Conservation (phyloP, 2,113 vertebrate genomes). For the Eptesicus fuscus region DNA sequence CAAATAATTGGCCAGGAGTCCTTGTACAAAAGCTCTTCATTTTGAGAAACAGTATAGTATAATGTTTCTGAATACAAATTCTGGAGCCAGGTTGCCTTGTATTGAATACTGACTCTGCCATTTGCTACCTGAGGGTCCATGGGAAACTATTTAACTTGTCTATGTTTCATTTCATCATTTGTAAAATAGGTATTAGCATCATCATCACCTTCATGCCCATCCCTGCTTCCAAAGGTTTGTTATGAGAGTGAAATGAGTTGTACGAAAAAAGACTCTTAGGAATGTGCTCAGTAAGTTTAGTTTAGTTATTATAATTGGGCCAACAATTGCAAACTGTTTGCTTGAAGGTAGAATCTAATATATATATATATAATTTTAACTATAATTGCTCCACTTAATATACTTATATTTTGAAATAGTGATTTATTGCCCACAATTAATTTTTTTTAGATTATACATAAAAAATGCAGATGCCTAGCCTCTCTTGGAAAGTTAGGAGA, state of each 20-base stretch:
- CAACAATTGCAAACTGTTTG: not conserved
- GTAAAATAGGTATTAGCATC: not conserved
- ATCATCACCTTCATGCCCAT: not conserved
- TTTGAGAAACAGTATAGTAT: conserved; percentile 29
- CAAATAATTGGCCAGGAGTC: not conserved
- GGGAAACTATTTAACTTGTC: not conserved
- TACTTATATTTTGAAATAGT: conserved; percentile 17
- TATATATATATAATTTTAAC: no score
- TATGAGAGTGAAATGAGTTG: not conserved
- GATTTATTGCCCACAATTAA: not conserved
- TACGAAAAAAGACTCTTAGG: not conserved
- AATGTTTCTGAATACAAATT: conserved; percentile 15
- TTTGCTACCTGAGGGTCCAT: not conserved
- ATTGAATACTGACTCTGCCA: not conserved
- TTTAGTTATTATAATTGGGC: not conserved
- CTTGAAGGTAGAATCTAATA: not conserved
- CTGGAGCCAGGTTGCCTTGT: not conserved
- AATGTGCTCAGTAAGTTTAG: not conserved
- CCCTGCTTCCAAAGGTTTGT: not conserved
- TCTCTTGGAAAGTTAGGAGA: not conserved
- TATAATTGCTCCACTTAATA: not conserved
- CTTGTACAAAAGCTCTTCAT: not conserved
- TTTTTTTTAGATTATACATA: not conserved
- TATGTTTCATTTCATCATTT: not conserved
- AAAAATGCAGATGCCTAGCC: not conserved